Conservation (phyloP, 2,888 invertebrate species). For the Brassicogethes aeneus region DNA sequence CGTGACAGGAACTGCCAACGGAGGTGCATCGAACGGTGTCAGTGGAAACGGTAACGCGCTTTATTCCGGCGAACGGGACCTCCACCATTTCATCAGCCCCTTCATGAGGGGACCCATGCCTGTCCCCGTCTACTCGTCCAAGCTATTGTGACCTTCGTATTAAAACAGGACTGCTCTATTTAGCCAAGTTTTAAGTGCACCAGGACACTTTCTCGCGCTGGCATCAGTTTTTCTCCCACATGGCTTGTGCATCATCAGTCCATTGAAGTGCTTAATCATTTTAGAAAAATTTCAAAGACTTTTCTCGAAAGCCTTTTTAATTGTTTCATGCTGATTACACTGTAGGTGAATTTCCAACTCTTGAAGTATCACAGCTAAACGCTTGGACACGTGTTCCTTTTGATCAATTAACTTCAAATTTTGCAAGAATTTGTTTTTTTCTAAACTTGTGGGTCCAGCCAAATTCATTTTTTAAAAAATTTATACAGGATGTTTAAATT, state of each 20-base stretch:
- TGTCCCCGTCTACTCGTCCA: conserved; percentile 41
- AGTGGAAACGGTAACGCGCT: conserved; percentile 15
- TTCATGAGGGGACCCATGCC: conserved; percentile 43
- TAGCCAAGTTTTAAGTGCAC: neutral
- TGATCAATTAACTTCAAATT: too few species aligned
- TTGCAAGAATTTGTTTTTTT: too few species aligned
- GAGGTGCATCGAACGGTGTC: neutral
- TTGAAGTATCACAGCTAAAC: too few species aligned
- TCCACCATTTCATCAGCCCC: conserved; percentile 47
- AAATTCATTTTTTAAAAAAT: too few species aligned
- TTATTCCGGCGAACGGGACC: conserved; percentile 32
- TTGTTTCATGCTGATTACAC: neutral
- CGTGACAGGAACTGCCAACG: conserved; percentile 26
- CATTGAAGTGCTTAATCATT: neutral
- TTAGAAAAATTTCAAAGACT: neutral
- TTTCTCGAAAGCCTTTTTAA: neutral
- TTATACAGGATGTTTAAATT: too few species aligned
- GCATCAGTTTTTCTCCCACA: neutral
- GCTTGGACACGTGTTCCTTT: too few species aligned
- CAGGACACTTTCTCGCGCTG: neutral
- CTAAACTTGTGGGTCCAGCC: too few species aligned
- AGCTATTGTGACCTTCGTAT: conserved; percentile 46
- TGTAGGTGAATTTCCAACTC: too few species aligned
- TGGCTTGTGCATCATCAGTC: neutral
- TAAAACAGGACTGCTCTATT: conserved; percentile 7